These are phyloP conservation scores for Yponomeuta sedellus DNA, from an alignment of 2,888 invertebrate genomes.

Conservation along the genomic window DNA sequence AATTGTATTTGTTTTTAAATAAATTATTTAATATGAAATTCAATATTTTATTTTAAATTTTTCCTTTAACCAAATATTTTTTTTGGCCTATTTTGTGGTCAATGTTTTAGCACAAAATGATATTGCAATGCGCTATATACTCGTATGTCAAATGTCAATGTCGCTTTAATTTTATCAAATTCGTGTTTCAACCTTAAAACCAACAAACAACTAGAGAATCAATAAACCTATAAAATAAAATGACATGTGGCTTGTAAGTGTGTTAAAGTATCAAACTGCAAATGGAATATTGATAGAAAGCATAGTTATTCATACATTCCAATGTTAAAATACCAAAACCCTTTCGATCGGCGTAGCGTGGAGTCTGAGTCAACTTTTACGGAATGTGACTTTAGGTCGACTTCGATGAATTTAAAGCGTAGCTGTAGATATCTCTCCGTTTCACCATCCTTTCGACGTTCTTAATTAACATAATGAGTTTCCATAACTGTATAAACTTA, in stretches of 20 bases:
- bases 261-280: neutral
- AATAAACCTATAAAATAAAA: neutral
- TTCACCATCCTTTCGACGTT: constrained; percentile 10
- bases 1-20: too few species aligned
- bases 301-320: neutral
- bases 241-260: neutral
- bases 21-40: too few species aligned
- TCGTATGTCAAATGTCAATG: constrained; percentile 8
- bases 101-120: neutral
- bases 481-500: constrained; percentile 13
- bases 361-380: constrained; percentile 6
- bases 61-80: too few species aligned
- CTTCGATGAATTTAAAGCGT: constrained; percentile 8
- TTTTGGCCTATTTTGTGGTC: neutral
- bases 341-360: neutral
- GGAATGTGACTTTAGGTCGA: constrained; percentile 9
- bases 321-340: constrained; percentile 6
- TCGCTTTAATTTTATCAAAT: neutral
- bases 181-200: neutral
- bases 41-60: too few species aligned
- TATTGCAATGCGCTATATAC: neutral
- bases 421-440: constrained; percentile 2
- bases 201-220: neutral
- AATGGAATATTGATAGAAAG: neutral
- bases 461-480: constrained; percentile 16